Conservation (phyloP, 2,888 invertebrate genomes). For the Drosophila flavopinicola region DNA sequence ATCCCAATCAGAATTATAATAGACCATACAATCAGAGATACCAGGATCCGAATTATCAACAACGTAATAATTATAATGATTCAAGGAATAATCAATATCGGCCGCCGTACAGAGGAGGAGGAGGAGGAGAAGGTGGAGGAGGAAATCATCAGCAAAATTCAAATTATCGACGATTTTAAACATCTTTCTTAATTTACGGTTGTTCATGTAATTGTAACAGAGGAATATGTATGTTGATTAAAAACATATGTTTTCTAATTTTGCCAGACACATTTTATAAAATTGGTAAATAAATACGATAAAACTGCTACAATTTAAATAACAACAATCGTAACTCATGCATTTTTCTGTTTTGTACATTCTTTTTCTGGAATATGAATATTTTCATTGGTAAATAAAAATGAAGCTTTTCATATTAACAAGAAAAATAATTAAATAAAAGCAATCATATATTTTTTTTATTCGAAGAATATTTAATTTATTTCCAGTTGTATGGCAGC, state of each 20-base stretch:
- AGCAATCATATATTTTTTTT: no score
- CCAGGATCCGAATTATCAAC: conserved; percentile 38
- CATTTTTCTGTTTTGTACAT: not conserved
- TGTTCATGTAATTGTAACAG: not conserved
- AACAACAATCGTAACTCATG: not conserved
- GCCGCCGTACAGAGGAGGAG: conserved; percentile 25
- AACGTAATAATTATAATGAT: conserved; percentile 31
- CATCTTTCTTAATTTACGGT: no score
- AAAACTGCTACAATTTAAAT: not conserved
- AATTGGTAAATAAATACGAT: not conserved
- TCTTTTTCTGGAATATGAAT: no score
- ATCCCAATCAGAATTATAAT: conserved; percentile 37
- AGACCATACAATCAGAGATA: conserved; percentile 40
- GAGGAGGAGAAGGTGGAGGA: no score
- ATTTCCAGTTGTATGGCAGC: no score
- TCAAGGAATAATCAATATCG: conserved; percentile 34
- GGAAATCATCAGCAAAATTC: conserved; percentile 38
- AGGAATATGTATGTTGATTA: not conserved
- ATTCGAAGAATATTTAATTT: no score
- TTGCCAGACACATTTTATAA: not conserved
- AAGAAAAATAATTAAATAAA: no score
- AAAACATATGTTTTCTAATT: no score
- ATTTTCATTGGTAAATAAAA: no score
- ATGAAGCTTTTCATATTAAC: no score
- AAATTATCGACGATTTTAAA: conserved; percentile 50